Percentiles rank a stretch among this genome's conserved stretches.
These are phyloP conservation scores for Sakesphorus luctuosus DNA, from an alignment of 2,113 vertebrate species.

Conservation along the genomic window DNA sequence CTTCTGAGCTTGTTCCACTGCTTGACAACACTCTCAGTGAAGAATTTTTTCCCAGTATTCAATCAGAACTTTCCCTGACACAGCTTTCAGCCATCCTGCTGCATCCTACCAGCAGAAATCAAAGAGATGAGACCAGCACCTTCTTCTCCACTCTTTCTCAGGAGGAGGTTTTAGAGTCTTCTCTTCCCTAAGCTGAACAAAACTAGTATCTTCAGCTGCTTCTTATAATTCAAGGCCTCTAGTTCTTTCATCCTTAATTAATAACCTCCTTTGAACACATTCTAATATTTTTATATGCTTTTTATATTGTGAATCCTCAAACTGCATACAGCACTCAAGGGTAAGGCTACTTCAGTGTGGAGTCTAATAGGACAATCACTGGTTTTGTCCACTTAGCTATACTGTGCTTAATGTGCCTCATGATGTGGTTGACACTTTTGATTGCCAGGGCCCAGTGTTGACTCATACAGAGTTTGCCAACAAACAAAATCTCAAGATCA, in stretches of 20 bases:
- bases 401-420: too few species aligned
- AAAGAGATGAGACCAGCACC: neutral
- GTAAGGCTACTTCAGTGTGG: neutral
- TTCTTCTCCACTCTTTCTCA: neutral
- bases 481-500: neutral
- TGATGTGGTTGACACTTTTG: neutral
- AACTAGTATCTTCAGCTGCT: neutral
- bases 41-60: neutral
- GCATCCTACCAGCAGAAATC: neutral
- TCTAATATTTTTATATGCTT: neutral
- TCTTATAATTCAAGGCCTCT: neutral
- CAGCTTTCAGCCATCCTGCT: neutral
- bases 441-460: rapidly evolving
- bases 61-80: neutral
- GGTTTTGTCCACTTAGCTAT: neutral
- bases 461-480: neutral
- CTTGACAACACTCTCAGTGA: neutral
- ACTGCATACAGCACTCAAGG: neutral
- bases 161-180: neutral
- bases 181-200: neutral
- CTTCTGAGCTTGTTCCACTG: neutral
- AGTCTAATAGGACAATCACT: neutral
- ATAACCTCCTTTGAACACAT: neutral
- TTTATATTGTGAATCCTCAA: neutral
- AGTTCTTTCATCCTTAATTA: neutral